Base-by-base conservation (phyloP, 2,797 vertebrate species). In the Leptoclinus maculatus region DNA sequence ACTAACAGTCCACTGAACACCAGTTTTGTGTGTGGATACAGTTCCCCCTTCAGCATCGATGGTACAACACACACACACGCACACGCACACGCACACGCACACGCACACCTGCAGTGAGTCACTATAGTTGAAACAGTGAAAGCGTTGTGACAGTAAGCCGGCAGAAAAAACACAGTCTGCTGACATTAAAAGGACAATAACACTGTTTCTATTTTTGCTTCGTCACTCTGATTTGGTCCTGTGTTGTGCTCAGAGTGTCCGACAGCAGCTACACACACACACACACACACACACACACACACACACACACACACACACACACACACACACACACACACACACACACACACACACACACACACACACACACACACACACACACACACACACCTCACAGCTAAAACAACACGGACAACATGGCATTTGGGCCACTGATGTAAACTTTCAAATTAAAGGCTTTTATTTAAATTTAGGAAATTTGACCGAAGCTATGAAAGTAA, bases 191-290 rank as follows among this genome's bases (percentile, higher is more conserved):
- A 59, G 58, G 66, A 80, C 72, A 53, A 73, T 36, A 32, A 63
- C 54, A 41, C 39, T 9, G 75, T 25, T 79, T 43, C 78, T 45
- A 66, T 70, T 74, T 66, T 51, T 45, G 76, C 83, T 56, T 76
- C 10, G 39, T 79, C 68, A 65, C 63, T 74, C 47, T 64, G 62
- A 81, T 74, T 70, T 51, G 51, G 70, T 65, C n/a, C 59, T 10
- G 73, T 51, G 41, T 34, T 80, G 57, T 11, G 27, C 3, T 14
- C n/a, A 21, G 47, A 47, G 21, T 51, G 43, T n/a, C n/a, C n/a
- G n/a, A 47, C 8, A 47, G 7, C 45, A 21, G 45, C 45, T 2
- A 7, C 45, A 47, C 45, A 32, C 66, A 29, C 49, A 17, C 39
- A 32, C 53, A 16, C 25, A 21, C 19, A 13, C 45, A 32, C 74